phyloP scores from a whole-genome alignment of 2,888 invertebrate genomes.

The Chalcosyrphus nemorum region DNA sequence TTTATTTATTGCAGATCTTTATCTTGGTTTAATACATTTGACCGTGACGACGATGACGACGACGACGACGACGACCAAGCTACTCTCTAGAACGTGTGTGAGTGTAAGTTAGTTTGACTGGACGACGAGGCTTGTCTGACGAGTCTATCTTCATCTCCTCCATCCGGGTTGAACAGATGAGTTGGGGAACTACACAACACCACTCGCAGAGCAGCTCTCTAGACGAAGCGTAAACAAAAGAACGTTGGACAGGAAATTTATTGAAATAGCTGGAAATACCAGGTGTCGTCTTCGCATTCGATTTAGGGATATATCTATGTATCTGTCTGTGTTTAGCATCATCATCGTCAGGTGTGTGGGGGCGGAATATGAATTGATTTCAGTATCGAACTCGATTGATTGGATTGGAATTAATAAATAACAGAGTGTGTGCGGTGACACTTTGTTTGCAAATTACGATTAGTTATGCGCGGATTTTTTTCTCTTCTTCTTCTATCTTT shows the following conservation, averaged over 20 bases:
- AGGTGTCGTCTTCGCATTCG: constrained; percentile 56
- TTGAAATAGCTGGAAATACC: constrained; percentile 69
- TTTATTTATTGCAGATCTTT: constrained; percentile 72
- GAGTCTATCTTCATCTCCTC: constrained; percentile 37
- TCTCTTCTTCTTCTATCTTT: not conserved
- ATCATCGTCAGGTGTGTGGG: constrained; percentile 51
- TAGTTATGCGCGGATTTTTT: constrained; percentile 29
- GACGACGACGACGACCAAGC: not conserved
- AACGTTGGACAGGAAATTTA: constrained; percentile 50
- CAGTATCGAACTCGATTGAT: constrained; percentile 53
- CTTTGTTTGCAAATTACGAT: constrained; percentile 59
- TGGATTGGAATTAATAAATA: constrained; percentile 63
- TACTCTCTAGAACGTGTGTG: not conserved
- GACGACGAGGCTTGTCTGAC: constrained; percentile 49
- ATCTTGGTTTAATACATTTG: constrained; percentile 67
- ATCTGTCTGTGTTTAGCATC: constrained; percentile 12
- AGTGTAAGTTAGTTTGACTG: constrained; percentile 36
- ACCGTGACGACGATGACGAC: constrained; percentile 55
- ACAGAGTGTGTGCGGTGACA: constrained; percentile 34
- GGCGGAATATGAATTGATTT: constrained; percentile 65
- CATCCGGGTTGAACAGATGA: constrained; percentile 65
- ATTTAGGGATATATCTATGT: too few species aligned
- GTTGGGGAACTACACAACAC: constrained; percentile 14
- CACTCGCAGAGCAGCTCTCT: constrained; percentile 34
- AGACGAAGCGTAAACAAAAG: constrained; percentile 53